Conservation (phyloP, 1,140 invertebrate species). For the Drosophila ficusphila region DNA sequence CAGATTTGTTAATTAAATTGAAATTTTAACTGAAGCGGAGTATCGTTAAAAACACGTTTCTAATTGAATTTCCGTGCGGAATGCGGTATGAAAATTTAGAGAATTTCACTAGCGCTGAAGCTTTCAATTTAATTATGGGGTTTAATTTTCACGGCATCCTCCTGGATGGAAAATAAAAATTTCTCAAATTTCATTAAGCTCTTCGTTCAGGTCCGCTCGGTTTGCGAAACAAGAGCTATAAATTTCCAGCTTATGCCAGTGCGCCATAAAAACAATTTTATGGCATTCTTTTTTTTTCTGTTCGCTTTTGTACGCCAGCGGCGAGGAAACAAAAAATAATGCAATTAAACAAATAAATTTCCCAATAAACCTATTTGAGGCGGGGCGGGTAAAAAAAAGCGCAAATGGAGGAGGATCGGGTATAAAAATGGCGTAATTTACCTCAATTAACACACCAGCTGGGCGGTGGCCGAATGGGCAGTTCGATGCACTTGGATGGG, state of each 20-base stretch:
- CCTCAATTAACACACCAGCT: conserved; percentile 80
- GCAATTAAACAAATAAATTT: conserved; percentile 82
- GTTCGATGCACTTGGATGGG: conserved; percentile 38
- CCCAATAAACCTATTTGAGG: conserved; percentile 63
- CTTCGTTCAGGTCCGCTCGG: conserved; percentile 1
- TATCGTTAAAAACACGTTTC: no score
- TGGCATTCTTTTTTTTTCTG: conserved; percentile 45
- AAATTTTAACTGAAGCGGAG: background rate
- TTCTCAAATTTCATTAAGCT: conserved; percentile 65
- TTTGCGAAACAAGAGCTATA: conserved; percentile 52
- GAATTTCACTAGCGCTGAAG: background rate
- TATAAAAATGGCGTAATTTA: conserved; percentile 73
- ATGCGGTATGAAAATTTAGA: background rate
- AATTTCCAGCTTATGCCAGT: conserved; percentile 67
- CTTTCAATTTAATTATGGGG: conserved; percentile 6
- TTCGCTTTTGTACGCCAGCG: background rate
- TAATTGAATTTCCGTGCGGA: background rate
- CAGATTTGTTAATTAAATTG: background rate
- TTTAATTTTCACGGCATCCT: conserved; percentile 10
- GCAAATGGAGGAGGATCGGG: background rate
- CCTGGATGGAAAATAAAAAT: conserved; percentile 25
- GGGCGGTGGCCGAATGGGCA: conserved; percentile 27
- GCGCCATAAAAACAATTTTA: conserved; percentile 61
- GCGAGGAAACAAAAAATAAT: conserved; percentile 39
- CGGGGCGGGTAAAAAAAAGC: conserved; percentile 2